Percentiles rank a stretch among this genome's conserved stretches.
Conservation (phyloP, 1,140 invertebrate genomes). For the Drosophila bipectinata region DNA sequence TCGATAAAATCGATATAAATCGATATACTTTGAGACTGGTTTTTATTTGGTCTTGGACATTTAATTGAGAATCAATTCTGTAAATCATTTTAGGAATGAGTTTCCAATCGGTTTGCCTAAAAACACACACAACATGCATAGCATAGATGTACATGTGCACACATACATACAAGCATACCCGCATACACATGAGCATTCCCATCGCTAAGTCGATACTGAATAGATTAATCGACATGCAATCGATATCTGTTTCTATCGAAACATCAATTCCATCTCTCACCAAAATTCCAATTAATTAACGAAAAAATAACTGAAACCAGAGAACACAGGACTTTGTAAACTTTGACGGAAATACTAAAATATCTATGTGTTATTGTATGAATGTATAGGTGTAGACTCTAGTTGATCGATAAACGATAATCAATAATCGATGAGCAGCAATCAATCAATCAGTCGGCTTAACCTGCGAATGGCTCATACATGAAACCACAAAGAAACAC, state of each 20-base stretch:
- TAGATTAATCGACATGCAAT: constrained; percentile 41
- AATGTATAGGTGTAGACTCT: neutral
- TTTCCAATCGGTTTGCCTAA: constrained; percentile 30
- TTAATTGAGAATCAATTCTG: neutral
- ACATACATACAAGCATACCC: constrained; percentile 26
- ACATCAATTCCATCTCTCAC: constrained; percentile 30
- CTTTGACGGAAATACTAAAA: neutral
- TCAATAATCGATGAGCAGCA: constrained; percentile 6
- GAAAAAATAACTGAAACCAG: neutral
- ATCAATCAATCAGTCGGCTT: constrained; percentile 64
- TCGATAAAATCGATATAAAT: neutral
- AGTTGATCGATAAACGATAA: constrained; percentile 1
- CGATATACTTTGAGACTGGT: constrained; percentile 22
- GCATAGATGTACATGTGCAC: constrained; percentile 38
- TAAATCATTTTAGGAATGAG: neutral
- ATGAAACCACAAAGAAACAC: constrained; percentile 39
- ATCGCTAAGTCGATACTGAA: constrained; percentile 76
- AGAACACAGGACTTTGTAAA: constrained; percentile 46
- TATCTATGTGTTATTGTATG: neutral
- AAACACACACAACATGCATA: constrained; percentile 28
- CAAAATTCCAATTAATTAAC: constrained; percentile 16
- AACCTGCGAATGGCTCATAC: constrained; percentile 75
- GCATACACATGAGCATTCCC: constrained; percentile 76
- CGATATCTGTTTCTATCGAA: constrained; percentile 42
- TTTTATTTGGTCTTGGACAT: constrained; percentile 30